Percentiles rank a stretch among this genome's conserved stretches.
Conservation (phyloP, 2,888 invertebrate species). For the Andrena chrysosceles region DNA sequence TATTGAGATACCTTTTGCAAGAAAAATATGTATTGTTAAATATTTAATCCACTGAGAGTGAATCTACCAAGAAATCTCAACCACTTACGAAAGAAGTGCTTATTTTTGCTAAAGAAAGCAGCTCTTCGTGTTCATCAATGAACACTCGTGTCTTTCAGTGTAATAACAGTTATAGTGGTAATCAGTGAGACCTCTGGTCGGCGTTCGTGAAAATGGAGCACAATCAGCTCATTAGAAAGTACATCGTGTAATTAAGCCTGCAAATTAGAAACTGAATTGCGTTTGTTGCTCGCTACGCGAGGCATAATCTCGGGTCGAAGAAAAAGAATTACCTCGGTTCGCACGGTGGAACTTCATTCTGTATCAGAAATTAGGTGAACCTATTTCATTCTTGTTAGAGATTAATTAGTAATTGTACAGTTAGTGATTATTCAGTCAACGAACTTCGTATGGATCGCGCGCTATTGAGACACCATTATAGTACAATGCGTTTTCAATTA, state of each 20-base stretch:
- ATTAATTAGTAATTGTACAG: slow-evolving; percentile 45
- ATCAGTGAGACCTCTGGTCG: background rate
- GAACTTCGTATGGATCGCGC: slow-evolving; percentile 13
- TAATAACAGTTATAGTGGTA: background rate
- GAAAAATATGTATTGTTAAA: too few relatives aligned
- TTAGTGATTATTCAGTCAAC: slow-evolving; percentile 42
- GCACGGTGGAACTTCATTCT: slow-evolving; percentile 34
- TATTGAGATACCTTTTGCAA: too few relatives aligned
- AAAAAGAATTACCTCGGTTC: slow-evolving; percentile 37
- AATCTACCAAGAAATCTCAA: too few relatives aligned
- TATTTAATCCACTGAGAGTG: too few relatives aligned
- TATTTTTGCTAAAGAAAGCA: background rate
- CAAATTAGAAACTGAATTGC: slow-evolving; percentile 48
- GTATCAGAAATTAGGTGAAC: slow-evolving; percentile 46
- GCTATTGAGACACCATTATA: background rate
- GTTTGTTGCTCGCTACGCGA: slow-evolving; percentile 27
- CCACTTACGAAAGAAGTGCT: too few relatives aligned
- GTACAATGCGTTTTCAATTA: background rate
- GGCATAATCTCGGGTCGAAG: slow-evolving; percentile 29
- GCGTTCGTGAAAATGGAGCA: slow-evolving; percentile 36
- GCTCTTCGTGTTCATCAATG: background rate
- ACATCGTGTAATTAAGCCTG: slow-evolving; percentile 31
- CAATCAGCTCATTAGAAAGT: slow-evolving; percentile 50
- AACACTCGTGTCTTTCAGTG: background rate
- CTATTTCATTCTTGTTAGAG: slow-evolving; percentile 18